Evolutionary conservation across 2,888 invertebrate species (phyloP).

Genomic region (Cosmorhoe ocellata): DNA sequence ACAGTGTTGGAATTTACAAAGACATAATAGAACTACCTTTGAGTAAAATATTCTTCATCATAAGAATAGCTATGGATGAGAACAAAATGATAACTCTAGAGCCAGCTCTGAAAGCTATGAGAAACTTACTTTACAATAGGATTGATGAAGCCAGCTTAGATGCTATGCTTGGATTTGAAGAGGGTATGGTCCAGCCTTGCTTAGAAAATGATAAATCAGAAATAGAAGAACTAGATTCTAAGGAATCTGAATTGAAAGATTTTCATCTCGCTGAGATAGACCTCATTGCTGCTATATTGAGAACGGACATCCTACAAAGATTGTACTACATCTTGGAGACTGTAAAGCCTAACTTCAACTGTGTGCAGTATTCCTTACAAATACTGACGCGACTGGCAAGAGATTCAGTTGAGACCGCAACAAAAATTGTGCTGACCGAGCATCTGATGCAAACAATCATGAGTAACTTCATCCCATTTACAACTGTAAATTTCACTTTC

Average conservation of each 20-base stretch:
- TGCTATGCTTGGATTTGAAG: slow-evolving; percentile 85
- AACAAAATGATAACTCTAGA: slow-evolving; percentile 87
- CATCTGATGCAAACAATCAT: slow-evolving; percentile 85
- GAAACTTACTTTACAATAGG: slow-evolving; percentile 88
- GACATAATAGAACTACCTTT: slow-evolving; percentile 88
- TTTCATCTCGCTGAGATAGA: slow-evolving; percentile 93
- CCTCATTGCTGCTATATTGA: slow-evolving; percentile 86
- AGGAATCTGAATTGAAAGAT: slow-evolving; percentile 88
- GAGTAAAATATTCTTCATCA: slow-evolving; percentile 89
- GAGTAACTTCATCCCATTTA: slow-evolving; percentile 81
- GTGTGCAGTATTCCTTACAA: slow-evolving; percentile 88
- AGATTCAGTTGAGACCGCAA: slow-evolving; percentile 87
- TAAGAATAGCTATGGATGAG: slow-evolving; percentile 94
- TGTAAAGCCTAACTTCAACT: slow-evolving; percentile 86
- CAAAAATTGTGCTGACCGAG: slow-evolving; percentile 84
- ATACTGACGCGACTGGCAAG: slow-evolving; percentile 90
- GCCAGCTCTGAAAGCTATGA: slow-evolving; percentile 89
- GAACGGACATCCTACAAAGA: slow-evolving; percentile 90
- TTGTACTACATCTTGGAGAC: slow-evolving; percentile 88
- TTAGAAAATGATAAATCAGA: slow-evolving; percentile 78
- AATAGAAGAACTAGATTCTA: slow-evolving; percentile 79
- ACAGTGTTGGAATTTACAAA: slow-evolving; percentile 89
- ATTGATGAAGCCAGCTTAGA: slow-evolving; percentile 91
- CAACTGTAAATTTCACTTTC: slow-evolving; percentile 62
- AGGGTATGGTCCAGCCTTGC: slow-evolving; percentile 85